Conservation (phyloP, 2,113 vertebrate genomes). For the Ophiodon elongatus region DNA sequence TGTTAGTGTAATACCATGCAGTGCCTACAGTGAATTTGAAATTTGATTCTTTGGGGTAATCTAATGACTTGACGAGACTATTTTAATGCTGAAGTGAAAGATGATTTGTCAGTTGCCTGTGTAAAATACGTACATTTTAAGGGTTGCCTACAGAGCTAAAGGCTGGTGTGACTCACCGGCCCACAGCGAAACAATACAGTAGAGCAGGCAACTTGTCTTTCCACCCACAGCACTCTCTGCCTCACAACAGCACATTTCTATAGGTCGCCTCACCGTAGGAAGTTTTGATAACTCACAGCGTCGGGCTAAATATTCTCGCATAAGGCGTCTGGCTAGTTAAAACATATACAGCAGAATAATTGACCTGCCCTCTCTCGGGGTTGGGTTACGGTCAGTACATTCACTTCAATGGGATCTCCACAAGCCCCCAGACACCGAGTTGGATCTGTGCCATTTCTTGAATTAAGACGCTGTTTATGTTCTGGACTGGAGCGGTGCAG, state of each 20-base stretch:
- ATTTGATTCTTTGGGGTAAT: not conserved
- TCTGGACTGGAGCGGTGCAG: conserved; percentile 39
- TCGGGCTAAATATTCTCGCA: conserved; percentile 40
- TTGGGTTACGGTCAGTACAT: conserved; percentile 50
- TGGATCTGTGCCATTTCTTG: conserved; percentile 67
- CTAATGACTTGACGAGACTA: not conserved
- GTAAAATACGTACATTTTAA: not conserved
- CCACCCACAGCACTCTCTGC: not conserved
- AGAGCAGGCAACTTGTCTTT: not conserved
- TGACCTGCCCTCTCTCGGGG: conserved; percentile 40
- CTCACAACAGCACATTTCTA: conserved; percentile 1
- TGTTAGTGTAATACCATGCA: not conserved
- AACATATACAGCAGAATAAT: conserved; percentile 58
- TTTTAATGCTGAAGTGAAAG: conserved; percentile 9
- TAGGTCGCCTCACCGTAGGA: conserved; percentile 7
- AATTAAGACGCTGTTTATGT: conserved; percentile 73
- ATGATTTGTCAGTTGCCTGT: not conserved
- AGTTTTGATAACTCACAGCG: conserved; percentile 46
- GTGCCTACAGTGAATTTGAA: not conserved
- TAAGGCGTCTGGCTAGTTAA: conserved; percentile 50
- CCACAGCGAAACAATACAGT: not conserved
- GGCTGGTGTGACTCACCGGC: not conserved
- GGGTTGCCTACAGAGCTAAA: not conserved
- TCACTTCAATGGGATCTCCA: conserved; percentile 51
- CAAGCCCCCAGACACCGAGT: conserved; percentile 53